These are phyloP conservation scores for Agrotis segetum DNA, from an alignment of 2,888 invertebrate species.

Conservation along the genomic window DNA sequence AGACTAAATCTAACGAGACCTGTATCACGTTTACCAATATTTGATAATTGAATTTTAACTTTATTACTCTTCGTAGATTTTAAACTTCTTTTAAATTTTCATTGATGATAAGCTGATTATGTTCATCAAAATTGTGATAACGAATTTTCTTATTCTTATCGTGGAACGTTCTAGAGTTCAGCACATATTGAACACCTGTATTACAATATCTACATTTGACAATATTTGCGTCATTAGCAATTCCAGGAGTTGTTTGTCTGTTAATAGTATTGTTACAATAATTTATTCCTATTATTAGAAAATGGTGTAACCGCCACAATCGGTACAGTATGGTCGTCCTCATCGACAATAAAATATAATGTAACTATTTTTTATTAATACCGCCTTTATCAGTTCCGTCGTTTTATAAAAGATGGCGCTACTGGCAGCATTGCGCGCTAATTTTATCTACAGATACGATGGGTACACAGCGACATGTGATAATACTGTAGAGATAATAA, in stretches of 20 bases:
- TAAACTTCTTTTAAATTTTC: neutral
- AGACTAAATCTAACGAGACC: slow-evolving; percentile 41
- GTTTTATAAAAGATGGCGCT: slow-evolving; percentile 75
- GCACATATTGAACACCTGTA: slow-evolving; percentile 33
- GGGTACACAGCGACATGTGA: slow-evolving; percentile 15
- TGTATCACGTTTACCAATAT: slow-evolving; percentile 35
- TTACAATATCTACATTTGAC: slow-evolving; percentile 31
- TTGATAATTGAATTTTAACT: slow-evolving; percentile 4
- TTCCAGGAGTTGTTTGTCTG: slow-evolving; percentile 56
- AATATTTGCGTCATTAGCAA: slow-evolving; percentile 45
- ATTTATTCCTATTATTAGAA: slow-evolving; percentile 59
- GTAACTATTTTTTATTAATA: slow-evolving; percentile 33
- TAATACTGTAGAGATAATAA: slow-evolving; percentile 43
- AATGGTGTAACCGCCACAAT: slow-evolving; percentile 59
- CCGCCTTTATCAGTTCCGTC: slow-evolving; percentile 50
- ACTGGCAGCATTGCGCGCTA: slow-evolving; percentile 32
- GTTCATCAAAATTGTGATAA: neutral
- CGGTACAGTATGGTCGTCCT: slow-evolving; percentile 26
- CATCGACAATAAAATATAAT: slow-evolving; percentile 39
- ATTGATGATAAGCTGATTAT: neutral
- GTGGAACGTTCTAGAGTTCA: slow-evolving; percentile 49
- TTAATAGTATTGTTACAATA: slow-evolving; percentile 42
- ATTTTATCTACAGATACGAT: slow-evolving; percentile 36
- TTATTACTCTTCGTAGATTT: neutral
- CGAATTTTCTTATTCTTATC: neutral